Percentiles rank a stretch among this genome's conserved stretches.
Conservation (phyloP, 2,888 invertebrate species). For the Agrenia bidenticulata region DNA sequence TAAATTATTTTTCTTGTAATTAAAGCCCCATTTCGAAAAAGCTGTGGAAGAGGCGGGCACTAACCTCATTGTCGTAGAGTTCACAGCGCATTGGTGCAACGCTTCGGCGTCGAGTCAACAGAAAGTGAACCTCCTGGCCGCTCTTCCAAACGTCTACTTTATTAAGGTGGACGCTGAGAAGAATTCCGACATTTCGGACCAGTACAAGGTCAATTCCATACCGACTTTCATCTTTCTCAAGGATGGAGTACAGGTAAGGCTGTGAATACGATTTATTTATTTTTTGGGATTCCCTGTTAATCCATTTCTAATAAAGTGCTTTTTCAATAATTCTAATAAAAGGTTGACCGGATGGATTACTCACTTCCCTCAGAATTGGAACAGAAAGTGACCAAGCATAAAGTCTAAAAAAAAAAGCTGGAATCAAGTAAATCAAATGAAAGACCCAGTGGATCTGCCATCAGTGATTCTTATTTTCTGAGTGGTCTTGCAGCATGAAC, state of each 20-base stretch:
- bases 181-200: constrained; percentile 31
- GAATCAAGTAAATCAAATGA: too few species aligned
- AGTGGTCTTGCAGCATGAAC: too few species aligned
- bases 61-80: constrained; percentile 33
- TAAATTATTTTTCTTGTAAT: too few species aligned
- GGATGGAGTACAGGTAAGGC: constrained; percentile 31
- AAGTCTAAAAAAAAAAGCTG: too few species aligned
- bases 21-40: constrained; percentile 36
- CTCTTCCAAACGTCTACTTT: constrained; percentile 28
- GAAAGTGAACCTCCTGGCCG: constrained; percentile 33
- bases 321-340: constrained; percentile 1
- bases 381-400: constrained; percentile 34
- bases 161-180: constrained; percentile 36
- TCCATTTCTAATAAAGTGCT: too few species aligned
- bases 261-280: constrained; percentile 1
- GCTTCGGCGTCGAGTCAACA: constrained; percentile 30
- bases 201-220: constrained; percentile 36
- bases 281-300: too few species aligned
- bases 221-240: constrained; percentile 39
- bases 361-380: constrained; percentile 40
- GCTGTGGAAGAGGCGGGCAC: constrained; percentile 34
- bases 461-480: too few species aligned
- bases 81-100: constrained; percentile 40
- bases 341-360: constrained; percentile 41
- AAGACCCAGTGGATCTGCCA: too few species aligned